Percentiles rank a stretch among this genome's conserved stretches.
phyloP scores from a whole-genome alignment of 2,797 vertebrate genomes.

The Phoebastria nigripes region DNA sequence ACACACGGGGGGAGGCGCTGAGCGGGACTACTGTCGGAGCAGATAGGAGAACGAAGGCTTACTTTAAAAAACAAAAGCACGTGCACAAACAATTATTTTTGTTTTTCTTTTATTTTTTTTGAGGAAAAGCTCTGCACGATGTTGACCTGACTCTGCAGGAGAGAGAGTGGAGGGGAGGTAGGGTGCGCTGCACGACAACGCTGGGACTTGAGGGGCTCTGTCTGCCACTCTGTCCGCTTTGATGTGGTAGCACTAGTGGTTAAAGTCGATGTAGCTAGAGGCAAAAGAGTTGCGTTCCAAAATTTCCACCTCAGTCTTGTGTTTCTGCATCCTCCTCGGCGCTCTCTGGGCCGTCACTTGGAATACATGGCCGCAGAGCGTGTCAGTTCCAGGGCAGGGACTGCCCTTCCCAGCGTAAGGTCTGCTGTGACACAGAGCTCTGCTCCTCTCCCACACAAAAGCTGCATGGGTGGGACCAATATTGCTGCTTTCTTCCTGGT shows the following conservation, averaged over 20 bases:
- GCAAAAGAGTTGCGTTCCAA: fast-evolving
- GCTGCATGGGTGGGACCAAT: background rate
- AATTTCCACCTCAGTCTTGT: background rate
- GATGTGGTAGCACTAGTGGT: background rate
- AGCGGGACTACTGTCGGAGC: background rate
- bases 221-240: fast-evolving
- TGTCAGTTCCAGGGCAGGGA: background rate
- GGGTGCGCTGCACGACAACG: fast-evolving
- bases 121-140: background rate
- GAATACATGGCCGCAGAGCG: background rate
- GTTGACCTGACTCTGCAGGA: background rate
- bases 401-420: background rate
- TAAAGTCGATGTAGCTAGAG: background rate
- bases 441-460: background rate
- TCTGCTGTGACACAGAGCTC: background rate
- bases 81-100: background rate
- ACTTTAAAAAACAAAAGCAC: background rate
- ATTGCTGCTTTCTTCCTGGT: background rate
- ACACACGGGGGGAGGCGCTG: background rate
- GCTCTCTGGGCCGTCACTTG: background rate
- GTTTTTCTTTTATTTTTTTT: no score
- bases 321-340: background rate
- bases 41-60: background rate
- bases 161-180: background rate
- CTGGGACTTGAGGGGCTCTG: background rate